Percentiles rank a stretch among this genome's conserved stretches.
Evolutionary conservation across 2,113 vertebrate species (phyloP).

Genomic region (Melospiza georgiana): DNA sequence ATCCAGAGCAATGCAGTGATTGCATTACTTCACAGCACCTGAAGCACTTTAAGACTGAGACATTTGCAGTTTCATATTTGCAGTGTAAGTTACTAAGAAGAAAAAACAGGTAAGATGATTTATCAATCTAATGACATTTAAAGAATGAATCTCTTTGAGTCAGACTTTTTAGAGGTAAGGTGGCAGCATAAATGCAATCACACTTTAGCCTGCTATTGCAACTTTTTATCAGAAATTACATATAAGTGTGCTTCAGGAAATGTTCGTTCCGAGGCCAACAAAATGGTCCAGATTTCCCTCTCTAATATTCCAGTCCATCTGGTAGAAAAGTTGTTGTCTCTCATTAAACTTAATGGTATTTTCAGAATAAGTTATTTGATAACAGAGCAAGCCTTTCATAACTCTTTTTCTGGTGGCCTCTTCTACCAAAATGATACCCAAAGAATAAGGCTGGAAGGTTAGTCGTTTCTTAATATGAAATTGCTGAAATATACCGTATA

Average conservation of each 20-base stretch:
- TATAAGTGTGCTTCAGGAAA: neutral
- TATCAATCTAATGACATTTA: conserved; percentile 42
- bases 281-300: conserved; percentile 36
- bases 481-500: neutral
- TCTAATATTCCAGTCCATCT: conserved; percentile 10
- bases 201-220: conserved; percentile 38
- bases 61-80: conserved; percentile 8
- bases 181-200: conserved; percentile 11
- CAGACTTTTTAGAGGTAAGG: conserved; percentile 21
- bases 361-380: conserved; percentile 42
- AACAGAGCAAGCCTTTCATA: neutral
- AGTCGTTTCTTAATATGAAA: neutral
- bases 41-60: neutral
- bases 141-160: conserved; percentile 24
- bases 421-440: neutral
- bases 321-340: conserved; percentile 37
- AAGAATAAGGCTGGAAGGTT: neutral
- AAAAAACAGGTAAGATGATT: neutral
- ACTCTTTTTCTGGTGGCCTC: neutral
- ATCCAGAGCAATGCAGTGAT: neutral
- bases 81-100: neutral
- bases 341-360: conserved; percentile 19
- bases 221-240: conserved; percentile 30
- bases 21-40: conserved; percentile 13
- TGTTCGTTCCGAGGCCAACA: neutral